Evolutionary conservation across 2,113 vertebrate genomes (phyloP).

Genomic region (Poeciliopsis turrubarensis): DNA sequence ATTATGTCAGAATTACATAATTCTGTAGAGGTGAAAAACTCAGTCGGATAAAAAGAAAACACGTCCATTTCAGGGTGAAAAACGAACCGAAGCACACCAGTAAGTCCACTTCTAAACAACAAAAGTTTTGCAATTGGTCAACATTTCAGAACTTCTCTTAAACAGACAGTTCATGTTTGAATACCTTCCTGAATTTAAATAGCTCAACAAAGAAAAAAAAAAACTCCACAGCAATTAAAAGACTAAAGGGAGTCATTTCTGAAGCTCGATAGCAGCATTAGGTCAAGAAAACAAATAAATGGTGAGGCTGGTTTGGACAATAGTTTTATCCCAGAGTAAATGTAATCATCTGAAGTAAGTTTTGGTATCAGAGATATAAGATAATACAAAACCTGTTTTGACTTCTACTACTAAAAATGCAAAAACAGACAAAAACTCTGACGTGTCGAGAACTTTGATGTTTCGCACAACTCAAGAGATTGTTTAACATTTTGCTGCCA

Average conservation of each 20-base stretch:
- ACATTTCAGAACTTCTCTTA: too few relatives aligned
- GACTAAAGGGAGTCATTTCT: too few relatives aligned
- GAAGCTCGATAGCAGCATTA: too few relatives aligned
- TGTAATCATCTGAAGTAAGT: background rate
- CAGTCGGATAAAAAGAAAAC: background rate
- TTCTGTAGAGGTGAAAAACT: background rate
- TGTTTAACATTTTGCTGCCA: slow-evolving; percentile 47
- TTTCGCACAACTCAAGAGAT: slow-evolving; percentile 43
- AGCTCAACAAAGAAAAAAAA: too few relatives aligned
- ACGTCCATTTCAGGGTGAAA: too few relatives aligned
- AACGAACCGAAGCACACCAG: background rate
- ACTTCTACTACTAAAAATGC: background rate
- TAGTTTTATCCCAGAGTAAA: too few relatives aligned
- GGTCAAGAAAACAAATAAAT: too few relatives aligned
- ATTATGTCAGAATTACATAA: background rate
- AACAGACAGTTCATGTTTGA: too few relatives aligned
- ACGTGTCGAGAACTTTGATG: too few relatives aligned
- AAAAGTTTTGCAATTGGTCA: background rate
- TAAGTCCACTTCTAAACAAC: background rate
- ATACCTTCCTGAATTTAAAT: too few relatives aligned
- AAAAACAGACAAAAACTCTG: background rate
- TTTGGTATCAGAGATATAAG: background rate
- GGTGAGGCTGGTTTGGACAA: too few relatives aligned
- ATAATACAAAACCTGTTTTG: background rate
- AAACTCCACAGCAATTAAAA: too few relatives aligned